Evolutionary conservation across 2,113 vertebrate species (phyloP), one percentile per base, ranked within the genome.

Genomic region (Podarcis cretensis): DNA sequence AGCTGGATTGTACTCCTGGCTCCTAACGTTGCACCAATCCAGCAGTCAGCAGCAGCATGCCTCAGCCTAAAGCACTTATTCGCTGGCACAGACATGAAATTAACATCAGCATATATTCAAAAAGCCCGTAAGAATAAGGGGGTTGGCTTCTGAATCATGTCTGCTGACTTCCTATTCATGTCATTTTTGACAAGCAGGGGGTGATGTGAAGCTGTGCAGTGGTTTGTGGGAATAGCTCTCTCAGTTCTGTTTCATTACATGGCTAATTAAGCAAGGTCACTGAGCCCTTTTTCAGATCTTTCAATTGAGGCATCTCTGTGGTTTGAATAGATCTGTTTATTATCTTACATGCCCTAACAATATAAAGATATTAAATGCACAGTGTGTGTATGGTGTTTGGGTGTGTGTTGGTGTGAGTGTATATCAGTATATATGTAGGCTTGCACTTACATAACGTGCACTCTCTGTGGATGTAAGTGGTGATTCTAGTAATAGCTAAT

Each of bases 181-280:
- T 90, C 84, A 87, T 91, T 94, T 90, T 90, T 89, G 91, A 89
- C 82, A 84, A 75, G 87, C 21, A 10, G 95, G 91, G 93, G 92
- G 92, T 92, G 91, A 95, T 96, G 93, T 91, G 93, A 84, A 87
- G 91, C 93, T 95, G 95, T 84, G 95, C 93, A 84, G 75, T 68
- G 91, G 95, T 97, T 92, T 95, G 93, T 96, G 95, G 96, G 96
- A 96, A 96, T 93, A 91, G 95, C 78, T 94, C 92, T 96, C 96
- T 96, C 90, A 92, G 94, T 93, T 95, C 96, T 95, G 96, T 87
- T 95, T 96, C 95, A 95, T 97, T 97, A 96, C 93, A 95, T 94
- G 96, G 96, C 96, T 97, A 96, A 96, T 96, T 96, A 97, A 95
- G 92, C 95, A 94, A 95, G 97, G 97, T 96, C 96, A 96, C 89